Evolutionary conservation across 92 coral and sea anemone genomes (phyloP).

Genomic region (Siderastrea siderea): DNA sequence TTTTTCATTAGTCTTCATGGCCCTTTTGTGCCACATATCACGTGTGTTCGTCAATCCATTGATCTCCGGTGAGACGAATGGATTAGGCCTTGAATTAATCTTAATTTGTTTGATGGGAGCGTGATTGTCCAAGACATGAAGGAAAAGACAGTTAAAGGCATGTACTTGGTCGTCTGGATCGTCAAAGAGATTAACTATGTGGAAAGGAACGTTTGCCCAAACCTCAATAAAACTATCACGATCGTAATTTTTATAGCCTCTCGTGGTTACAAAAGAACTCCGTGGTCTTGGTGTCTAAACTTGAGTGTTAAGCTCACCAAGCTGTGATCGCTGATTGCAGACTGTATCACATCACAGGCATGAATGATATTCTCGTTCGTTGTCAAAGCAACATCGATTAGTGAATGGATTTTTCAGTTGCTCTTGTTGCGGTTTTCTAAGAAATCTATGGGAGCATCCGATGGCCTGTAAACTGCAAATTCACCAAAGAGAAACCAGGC

Average conservation of each 20-base stretch:
- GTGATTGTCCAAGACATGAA: conserved; percentile 20
- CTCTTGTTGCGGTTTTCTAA: conserved; percentile 31
- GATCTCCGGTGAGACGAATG: conserved; percentile 27
- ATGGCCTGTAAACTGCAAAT: too few relatives aligned
- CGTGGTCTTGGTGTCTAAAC: conserved; percentile 42
- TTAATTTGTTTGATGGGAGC: conserved; percentile 3
- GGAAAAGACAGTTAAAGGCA: conserved; percentile 59
- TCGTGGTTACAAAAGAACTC: conserved; percentile 1
- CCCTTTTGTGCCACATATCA: conserved; percentile 17
- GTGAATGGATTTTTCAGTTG: conserved; percentile 30
- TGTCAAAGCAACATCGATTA: conserved; percentile 53
- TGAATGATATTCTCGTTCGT: conserved; percentile 40
- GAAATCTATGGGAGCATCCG: too few relatives aligned
- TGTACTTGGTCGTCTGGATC: conserved; percentile 33
- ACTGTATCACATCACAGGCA: not conserved
- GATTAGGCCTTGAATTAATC: conserved; percentile 7
- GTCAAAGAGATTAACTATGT: conserved; percentile 38
- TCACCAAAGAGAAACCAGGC: too few relatives aligned
- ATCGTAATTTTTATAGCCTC: conserved; percentile 66
- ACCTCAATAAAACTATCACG: conserved; percentile 34
- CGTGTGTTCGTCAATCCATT: conserved; percentile 23
- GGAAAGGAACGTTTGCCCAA: conserved; percentile 62
- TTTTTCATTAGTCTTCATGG: not conserved
- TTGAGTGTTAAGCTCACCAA: conserved; percentile 38
- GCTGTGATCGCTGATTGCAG: conserved; percentile 14